phyloP scores from a whole-genome alignment of 2,113 vertebrate species.

The Gadus chalcogrammus region DNA sequence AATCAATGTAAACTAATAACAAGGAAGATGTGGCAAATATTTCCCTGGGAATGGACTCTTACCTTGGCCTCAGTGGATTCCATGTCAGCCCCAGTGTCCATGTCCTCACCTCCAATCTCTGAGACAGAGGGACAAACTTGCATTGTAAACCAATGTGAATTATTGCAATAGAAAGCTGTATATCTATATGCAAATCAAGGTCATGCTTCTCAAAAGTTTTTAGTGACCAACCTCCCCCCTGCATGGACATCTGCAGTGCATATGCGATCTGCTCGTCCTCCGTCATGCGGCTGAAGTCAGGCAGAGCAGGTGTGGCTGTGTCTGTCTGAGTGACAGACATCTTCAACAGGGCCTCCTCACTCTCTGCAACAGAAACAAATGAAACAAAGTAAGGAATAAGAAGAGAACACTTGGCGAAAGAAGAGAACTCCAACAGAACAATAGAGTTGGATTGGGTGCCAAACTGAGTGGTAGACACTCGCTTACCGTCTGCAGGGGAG shows the following conservation, averaged over 20 bases:
- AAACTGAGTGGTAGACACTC: neutral
- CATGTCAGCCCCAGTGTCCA: conserved; percentile 84
- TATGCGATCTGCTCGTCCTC: conserved; percentile 98
- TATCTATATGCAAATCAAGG: no score
- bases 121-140: conserved; percentile 8
- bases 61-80: conserved; percentile 68
- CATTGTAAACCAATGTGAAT: no score
- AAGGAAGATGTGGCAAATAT: neutral
- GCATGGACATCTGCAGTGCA: conserved; percentile 95
- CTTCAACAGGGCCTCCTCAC: conserved; percentile 88
- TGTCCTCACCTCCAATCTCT: conserved; percentile 84
- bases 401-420: neutral
- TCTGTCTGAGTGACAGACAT: conserved; percentile 89
- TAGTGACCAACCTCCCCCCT: conserved; percentile 60
- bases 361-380: conserved; percentile 69
- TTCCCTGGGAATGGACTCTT: neutral
- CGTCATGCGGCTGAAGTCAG: conserved; percentile 94
- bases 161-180: no score
- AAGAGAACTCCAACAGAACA: neutral
- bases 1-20: neutral
- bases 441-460: neutral
- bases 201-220: no score
- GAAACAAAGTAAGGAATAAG: no score
- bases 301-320: conserved; percentile 77
- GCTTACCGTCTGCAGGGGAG: conserved; percentile 77